Percentiles rank a stretch among this genome's conserved stretches.
phyloP scores from a whole-genome alignment of 2,113 vertebrate species.

The Thryonomys swinderianus region DNA sequence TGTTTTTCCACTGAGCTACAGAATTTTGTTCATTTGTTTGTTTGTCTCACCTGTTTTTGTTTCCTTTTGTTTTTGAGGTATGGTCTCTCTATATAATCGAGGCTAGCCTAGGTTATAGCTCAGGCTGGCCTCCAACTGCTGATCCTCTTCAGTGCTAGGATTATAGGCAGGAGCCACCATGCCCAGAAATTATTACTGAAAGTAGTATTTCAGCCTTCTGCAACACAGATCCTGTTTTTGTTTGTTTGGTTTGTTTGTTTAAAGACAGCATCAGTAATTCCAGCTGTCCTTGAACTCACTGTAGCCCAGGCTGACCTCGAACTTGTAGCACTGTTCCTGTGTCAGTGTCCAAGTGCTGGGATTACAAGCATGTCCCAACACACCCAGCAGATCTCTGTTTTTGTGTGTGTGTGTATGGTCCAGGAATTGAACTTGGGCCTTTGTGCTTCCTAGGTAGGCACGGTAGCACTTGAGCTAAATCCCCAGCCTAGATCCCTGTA shows the following conservation, averaged over 20 bases:
- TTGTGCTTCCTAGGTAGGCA: too few species aligned
- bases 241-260: too few species aligned
- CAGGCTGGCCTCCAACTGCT: background rate
- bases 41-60: background rate
- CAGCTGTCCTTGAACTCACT: too few species aligned
- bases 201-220: slow-evolving; percentile 38
- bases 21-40: background rate
- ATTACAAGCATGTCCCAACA: too few species aligned
- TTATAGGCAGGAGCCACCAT: background rate
- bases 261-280: too few species aligned
- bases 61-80: background rate
- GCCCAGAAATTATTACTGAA: background rate
- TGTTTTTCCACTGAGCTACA: background rate
- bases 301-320: too few species aligned
- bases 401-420: too few species aligned
- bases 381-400: too few species aligned
- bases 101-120: background rate
- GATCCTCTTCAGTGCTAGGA: background rate
- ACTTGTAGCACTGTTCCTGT: too few species aligned
- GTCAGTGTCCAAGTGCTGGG: too few species aligned
- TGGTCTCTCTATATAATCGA: background rate
- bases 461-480: too few species aligned
- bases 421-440: too few species aligned
- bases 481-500: background rate
- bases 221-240: background rate